phyloP scores from a whole-genome alignment of 2,797 vertebrate genomes.

The Notolabrus celidotus region DNA sequence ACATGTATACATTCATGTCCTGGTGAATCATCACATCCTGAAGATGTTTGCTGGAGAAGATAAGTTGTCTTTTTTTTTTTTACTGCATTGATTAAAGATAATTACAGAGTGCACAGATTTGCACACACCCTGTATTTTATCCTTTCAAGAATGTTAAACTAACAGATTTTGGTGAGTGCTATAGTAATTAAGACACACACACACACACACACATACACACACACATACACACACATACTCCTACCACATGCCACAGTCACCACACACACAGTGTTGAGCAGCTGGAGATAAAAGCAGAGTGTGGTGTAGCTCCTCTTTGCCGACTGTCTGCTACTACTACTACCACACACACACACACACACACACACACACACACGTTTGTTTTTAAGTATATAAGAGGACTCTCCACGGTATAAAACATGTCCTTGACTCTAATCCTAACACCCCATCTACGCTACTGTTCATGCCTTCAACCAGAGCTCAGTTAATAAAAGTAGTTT shows the following conservation, averaged over 20 bases:
- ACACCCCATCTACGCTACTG: no score
- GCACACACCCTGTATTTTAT: background rate
- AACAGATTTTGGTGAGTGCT: slow-evolving; percentile 8
- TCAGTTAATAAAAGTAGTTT: no score
- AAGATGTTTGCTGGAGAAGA: no score
- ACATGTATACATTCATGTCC: no score
- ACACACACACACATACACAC: background rate
- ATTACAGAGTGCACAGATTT: slow-evolving; percentile 7
- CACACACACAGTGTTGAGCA: slow-evolving; percentile 28
- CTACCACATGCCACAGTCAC: slow-evolving; percentile 18
- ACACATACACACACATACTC: background rate
- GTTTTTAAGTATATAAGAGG: background rate
- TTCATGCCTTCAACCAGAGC: no score
- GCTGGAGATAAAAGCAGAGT: slow-evolving; percentile 48
- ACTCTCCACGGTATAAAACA: background rate
- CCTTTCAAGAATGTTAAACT: background rate
- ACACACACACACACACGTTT: slow-evolving; percentile 8
- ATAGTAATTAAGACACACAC: slow-evolving; percentile 9
- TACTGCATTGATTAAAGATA: background rate
- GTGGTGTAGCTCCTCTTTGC: slow-evolving; percentile 41
- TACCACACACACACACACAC: slow-evolving; percentile 21
- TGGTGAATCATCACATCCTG: no score
- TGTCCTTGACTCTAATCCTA: background rate
- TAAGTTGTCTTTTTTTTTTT: background rate
- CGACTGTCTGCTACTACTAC: slow-evolving; percentile 1